Evolutionary conservation across 1,140 invertebrate species (phyloP), one percentile per base, ranked within the genome.

Genomic region (Bombus terrestris): DNA sequence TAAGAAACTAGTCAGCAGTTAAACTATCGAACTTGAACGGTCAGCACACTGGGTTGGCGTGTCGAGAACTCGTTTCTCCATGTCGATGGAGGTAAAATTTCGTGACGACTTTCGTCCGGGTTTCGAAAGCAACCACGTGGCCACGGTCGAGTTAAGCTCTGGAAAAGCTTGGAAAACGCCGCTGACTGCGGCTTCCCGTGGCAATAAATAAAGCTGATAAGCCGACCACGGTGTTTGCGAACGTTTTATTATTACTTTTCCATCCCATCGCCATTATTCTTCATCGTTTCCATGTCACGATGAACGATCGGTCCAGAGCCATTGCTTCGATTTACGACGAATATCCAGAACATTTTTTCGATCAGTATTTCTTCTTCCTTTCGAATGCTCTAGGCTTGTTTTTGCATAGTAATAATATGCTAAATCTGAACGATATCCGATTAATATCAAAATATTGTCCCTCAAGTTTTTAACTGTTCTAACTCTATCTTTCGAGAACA

Each of bases 171-270:
- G 83, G 87, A 85, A 89, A 92, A 83, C 89, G 86, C 71, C 87
- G 88, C 88, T 87, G 86, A 81, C 86, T 85, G 78, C 86, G 75
- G 88, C 86, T 91, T 87, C 77, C 88, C 88, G 88, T 90, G 72
- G 92, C 91, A 92, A 92, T 93, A 92, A 93, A 93, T 93, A 93
- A 92, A 92, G 78, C 86, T 91, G 92, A 93, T 93, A 92, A 93
- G 92, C 91, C 83, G 87, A 75, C 83, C 89, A 86, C 74, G 83
- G 85, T 92, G 92, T 92, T 93, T 91, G 91, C 89, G 86, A 92
- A 92, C 91, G 90, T 91, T 92, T 92, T 86, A 90, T 87, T 90
- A 92, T 93, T 92, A 92, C 91, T 93, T 92, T 92, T 87, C 89
- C 88, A 87, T 71, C 81, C 81, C 35, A 22, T 77, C 62, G 77